A percentile compares a stretch with the other conserved stretches of the same genome.
These are phyloP conservation scores for Leucoraja erinaceus DNA, from an alignment of 2,113 vertebrate species.

Conservation along the genomic window DNA sequence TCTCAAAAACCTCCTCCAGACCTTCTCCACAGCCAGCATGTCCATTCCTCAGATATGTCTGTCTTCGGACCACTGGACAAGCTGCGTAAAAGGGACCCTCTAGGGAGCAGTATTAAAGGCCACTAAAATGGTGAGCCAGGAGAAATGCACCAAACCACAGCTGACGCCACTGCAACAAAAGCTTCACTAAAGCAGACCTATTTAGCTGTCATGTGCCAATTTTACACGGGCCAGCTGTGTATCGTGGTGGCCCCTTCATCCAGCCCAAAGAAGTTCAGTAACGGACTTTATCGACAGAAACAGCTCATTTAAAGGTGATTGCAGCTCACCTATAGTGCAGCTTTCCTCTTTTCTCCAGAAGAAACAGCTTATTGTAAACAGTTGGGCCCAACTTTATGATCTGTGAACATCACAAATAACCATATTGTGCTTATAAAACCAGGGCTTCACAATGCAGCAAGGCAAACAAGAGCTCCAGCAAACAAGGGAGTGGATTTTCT, in stretches of 20 bases:
- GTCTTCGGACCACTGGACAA: neutral
- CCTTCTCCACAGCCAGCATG: too few species aligned
- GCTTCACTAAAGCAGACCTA: neutral
- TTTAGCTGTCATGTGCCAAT: slow-evolving; percentile 8
- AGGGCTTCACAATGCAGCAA: neutral
- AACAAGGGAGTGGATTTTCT: too few species aligned
- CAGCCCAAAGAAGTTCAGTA: neutral
- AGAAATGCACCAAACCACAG: neutral
- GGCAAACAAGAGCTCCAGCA: too few species aligned
- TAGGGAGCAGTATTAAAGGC: neutral
- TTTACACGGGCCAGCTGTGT: neutral
- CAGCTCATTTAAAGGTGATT: neutral
- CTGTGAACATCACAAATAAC: neutral
- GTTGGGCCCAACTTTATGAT: neutral
- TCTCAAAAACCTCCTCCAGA: too few species aligned
- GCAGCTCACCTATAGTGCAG: neutral
- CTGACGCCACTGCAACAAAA: neutral
- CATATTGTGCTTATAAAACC: neutral
- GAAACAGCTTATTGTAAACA: neutral
- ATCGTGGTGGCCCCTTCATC: neutral
- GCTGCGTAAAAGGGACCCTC: neutral
- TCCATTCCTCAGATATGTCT: too few species aligned
- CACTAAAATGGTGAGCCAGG: neutral
- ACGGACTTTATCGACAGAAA: neutral
- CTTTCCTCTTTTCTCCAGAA: neutral